Base-by-base conservation (phyloP, 2,888 invertebrate genomes). In the Drosophila recens region DNA sequence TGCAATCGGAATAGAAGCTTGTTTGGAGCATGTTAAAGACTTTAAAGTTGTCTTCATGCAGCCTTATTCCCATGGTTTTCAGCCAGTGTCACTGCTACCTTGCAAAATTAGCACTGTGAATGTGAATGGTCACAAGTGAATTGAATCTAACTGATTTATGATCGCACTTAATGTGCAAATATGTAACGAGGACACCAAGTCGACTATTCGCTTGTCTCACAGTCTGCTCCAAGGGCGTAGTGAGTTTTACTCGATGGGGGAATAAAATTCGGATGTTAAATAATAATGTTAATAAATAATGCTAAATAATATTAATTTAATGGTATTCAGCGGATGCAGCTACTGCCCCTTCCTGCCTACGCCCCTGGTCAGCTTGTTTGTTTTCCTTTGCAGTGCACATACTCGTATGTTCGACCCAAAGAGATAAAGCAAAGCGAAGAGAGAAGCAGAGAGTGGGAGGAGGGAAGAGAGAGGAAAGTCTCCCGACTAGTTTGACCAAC, bases 121-220 rank as follows among this genome's bases (percentile, higher is more conserved):
- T 71, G 74, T 67, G 72, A 82, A 74, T 72, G 74, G 72, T 57
- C 90, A 64, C 77, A 72, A 80, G 89, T 83, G 90, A 90, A 90
- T 88, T 90, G 89, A 90, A 90, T 87, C 79, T 67, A 81, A 72
- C 81, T 90, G 87, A 88, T 88, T 88, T 90, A 90, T 90, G 90
- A 87, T 54, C 87, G 78, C 89, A 90, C 79, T 90, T 78, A 87
- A 90, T 89, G 87, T 79, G 87, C 76, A 77, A 84, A 84, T 90
- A 82, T 73, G 73, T 85, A 59, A 45, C 65, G 49, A 67, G 72
- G 78, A 57, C 62, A 66, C 63, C 36, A 63, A 64, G 63, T 69
- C 66, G 76, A 15, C 48, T 61, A 17, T 67, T 61, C 56, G 66
- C 59, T 49, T 74, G 58, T 33, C 51, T 51, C 42, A 64, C 64